Evolutionary conservation across 2,113 vertebrate species (phyloP).

Genomic region (Oncorhynchus nerka): DNA sequence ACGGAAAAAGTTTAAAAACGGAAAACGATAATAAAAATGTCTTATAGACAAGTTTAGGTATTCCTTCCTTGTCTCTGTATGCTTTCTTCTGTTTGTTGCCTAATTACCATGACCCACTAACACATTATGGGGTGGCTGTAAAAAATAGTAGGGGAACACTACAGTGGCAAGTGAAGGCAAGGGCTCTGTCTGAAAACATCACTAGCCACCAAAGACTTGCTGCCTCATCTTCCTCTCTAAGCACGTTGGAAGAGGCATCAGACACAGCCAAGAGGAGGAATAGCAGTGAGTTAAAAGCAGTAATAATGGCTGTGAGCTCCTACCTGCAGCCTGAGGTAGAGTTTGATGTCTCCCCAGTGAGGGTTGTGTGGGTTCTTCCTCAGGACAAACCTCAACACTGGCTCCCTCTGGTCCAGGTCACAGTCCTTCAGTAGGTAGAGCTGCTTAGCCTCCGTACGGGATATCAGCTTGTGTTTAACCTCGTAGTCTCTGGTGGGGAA

Average conservation of each 20-base stretch:
- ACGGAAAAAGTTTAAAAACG: too few species aligned
- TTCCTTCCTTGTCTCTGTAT: too few species aligned
- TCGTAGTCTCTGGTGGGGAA: slow-evolving; percentile 82
- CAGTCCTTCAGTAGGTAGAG: slow-evolving; percentile 92
- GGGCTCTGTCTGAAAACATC: too few species aligned
- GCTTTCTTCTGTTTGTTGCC: too few species aligned
- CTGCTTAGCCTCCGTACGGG: slow-evolving; percentile 92
- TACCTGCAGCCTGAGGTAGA: slow-evolving; percentile 95
- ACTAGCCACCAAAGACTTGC: neutral
- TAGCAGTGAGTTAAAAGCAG: too few species aligned
- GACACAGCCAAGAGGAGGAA: neutral
- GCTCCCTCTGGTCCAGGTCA: slow-evolving; percentile 91
- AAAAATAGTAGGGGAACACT: neutral
- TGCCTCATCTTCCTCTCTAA: too few species aligned
- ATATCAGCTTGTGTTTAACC: slow-evolving; percentile 91
- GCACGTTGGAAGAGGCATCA: too few species aligned
- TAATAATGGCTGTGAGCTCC: neutral
- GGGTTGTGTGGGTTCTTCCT: slow-evolving; percentile 96
- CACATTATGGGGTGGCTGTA: neutral
- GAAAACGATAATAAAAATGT: too few species aligned
- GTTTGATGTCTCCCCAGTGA: slow-evolving; percentile 97
- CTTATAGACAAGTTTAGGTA: too few species aligned
- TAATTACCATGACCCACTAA: neutral
- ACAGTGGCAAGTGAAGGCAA: neutral
- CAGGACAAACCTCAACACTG: slow-evolving; percentile 85